Percentiles rank a stretch among this genome's conserved stretches.
Conservation (phyloP, 1,140 invertebrate genomes). For the Brachionus rotundiformis region DNA sequence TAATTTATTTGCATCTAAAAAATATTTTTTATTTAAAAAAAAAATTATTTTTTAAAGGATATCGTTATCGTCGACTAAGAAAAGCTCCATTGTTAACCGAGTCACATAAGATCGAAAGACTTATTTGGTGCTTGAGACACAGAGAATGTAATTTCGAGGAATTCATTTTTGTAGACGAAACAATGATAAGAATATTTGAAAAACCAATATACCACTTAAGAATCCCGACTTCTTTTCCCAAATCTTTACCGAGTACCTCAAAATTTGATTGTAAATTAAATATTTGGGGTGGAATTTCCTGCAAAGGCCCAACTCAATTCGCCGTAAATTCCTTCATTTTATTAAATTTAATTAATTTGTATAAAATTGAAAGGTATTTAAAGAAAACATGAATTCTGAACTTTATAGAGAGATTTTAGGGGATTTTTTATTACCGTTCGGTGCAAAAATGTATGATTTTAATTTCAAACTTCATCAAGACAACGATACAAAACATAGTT, state of each 20-base stretch:
- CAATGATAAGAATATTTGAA: neutral
- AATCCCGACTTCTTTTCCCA: neutral
- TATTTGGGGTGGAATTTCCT: neutral
- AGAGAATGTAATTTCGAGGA: neutral
- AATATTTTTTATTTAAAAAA: neutral
- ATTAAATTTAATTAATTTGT: neutral
- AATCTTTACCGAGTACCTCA: neutral
- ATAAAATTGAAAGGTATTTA: neutral
- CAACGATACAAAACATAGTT: too few species aligned
- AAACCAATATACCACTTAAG: neutral
- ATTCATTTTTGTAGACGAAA: neutral
- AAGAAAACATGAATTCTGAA: neutral
- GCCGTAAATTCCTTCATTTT: neutral
- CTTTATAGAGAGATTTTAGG: neutral
- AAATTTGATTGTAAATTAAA: constrained; percentile 20
- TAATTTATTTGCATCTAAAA: constrained; percentile 4
- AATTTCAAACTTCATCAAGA: too few species aligned
- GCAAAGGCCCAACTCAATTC: neutral
- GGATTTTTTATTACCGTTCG: neutral
- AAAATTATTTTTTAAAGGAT: neutral
- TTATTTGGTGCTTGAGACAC: neutral
- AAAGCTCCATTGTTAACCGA: neutral
- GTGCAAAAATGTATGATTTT: too few species aligned
- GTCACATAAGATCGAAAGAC: neutral
- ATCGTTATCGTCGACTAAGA: neutral